Evolutionary conservation across 2,797 vertebrate species (phyloP), one percentile per base, ranked within the genome.

Genomic region (Tenualosa thibaudeaui): DNA sequence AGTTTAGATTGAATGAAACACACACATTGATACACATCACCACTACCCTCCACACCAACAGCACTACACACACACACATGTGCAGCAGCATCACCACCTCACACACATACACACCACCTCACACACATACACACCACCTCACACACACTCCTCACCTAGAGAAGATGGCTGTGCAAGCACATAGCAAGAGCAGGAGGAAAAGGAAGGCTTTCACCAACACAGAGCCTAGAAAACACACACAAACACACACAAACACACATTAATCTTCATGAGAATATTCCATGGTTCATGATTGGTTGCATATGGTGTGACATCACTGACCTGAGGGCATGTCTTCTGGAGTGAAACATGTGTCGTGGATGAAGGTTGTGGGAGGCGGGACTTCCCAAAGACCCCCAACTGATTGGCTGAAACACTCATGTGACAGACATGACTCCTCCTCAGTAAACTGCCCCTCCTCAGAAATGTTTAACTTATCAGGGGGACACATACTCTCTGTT

Each of bases 341-440:
- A 13, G 90, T 89, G 87, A 87, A 90, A 88, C 91, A 93, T 88
- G 71, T 86, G 83, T 82, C 89, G 85, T 85, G 8, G 89, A 88
- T 90, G 88, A 92, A 93, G 0, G 87, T 82, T 0, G 92, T 90
- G 6, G 93, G 91, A 9, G 94, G 94, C 81, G 90, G 93, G 89
- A 95, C 94, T 84, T 96, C 95, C 1, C 92, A 91, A 53, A 95
- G 90, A 3, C 95, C 94, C 0, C 90, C 89, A 85, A 91, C 85
- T 1, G 93, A 89, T 81, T 94, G 93, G 83, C 88, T 90, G 84
- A 93, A 93, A 19, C 71, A 83, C 85, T 93, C 89, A 71, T 92
- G 91, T 60, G 92, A 91, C 24, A 93, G 89, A 89, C 90, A 93
- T 46, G 46, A 46, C 88, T 91, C 91, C 89, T 31, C 93, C 0